phyloP scores from a whole-genome alignment of 1,140 invertebrate species.

The Nasonia giraulti region DNA sequence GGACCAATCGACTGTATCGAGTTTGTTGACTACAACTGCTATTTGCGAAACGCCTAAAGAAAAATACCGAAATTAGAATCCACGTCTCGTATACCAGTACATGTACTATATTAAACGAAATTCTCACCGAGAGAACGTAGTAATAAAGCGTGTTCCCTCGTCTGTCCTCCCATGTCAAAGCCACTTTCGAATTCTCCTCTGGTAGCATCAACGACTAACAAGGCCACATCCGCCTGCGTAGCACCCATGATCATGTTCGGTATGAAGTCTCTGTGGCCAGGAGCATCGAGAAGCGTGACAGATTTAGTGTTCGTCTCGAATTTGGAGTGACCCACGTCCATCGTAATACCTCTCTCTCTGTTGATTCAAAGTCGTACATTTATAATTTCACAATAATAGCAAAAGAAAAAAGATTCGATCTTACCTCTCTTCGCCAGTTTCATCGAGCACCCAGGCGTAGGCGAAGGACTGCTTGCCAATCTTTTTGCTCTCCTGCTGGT shows the following conservation, averaged over 20 bases:
- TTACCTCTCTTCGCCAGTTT: constrained; percentile 96
- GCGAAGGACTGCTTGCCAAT: constrained; percentile 98
- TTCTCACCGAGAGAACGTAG: constrained; percentile 88
- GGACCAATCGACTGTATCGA: constrained; percentile 99
- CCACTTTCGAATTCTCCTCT: constrained; percentile 99
- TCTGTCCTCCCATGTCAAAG: constrained; percentile 98
- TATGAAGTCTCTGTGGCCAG: constrained; percentile 98
- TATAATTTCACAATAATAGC: constrained; percentile 2
- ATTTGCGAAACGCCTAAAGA: constrained; percentile 67
- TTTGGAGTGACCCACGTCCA: constrained; percentile 95
- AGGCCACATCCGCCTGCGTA: constrained; percentile 96
- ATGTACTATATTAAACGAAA: not conserved
- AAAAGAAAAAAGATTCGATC: not conserved
- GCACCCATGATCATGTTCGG: constrained; percentile 99
- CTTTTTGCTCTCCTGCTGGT: constrained; percentile 98
- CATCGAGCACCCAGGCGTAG: constrained; percentile 99
- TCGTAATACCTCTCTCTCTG: constrained; percentile 91
- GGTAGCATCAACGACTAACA: constrained; percentile 96
- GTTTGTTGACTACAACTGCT: constrained; percentile 82
- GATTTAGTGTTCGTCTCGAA: constrained; percentile 94
- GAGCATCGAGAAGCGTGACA: constrained; percentile 94
- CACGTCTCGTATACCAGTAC: not conserved
- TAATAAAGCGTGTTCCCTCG: constrained; percentile 96
- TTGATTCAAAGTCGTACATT: constrained; percentile 48
- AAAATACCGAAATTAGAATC: constrained; percentile 12